phyloP scores from a whole-genome alignment of 2,797 vertebrate species.

The Pseudopleuronectes americanus region DNA sequence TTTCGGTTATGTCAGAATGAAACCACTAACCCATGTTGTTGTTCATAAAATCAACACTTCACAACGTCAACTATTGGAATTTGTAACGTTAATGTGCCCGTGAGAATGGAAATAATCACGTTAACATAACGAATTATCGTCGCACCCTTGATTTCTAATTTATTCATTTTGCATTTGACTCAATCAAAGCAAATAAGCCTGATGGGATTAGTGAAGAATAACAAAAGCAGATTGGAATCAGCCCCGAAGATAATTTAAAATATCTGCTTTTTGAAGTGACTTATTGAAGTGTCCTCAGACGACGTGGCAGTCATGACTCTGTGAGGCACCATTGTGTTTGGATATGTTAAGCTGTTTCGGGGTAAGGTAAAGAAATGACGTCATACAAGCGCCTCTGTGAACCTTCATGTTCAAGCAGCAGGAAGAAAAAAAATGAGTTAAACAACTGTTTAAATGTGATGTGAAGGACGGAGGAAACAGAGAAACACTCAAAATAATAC shows the following conservation, averaged over 20 bases:
- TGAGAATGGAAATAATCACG: conserved; percentile 27
- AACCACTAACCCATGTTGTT: conserved; percentile 37
- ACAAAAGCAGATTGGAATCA: conserved; percentile 33
- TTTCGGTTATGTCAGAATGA: conserved; percentile 49
- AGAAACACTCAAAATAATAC: no score
- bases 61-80: conserved; percentile 25
- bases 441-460: not conserved
- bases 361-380: conserved; percentile 17
- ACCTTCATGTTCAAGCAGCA: not conserved
- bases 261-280: conserved; percentile 35
- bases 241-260: conserved; percentile 42
- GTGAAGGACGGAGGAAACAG: not conserved
- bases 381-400: conserved; percentile 7
- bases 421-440: not conserved
- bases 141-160: conserved; percentile 15
- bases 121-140: conserved; percentile 16
- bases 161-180: conserved; percentile 26
- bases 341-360: conserved; percentile 22
- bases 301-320: conserved; percentile 20
- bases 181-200: conserved; percentile 33
- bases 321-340: conserved; percentile 26
- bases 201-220: conserved; percentile 30
- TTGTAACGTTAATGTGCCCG: conserved; percentile 16
- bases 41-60: conserved; percentile 13
- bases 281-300: conserved; percentile 29